Evolutionary conservation across 2,113 vertebrate genomes (phyloP).

Genomic region (Polypterus senegalus): DNA sequence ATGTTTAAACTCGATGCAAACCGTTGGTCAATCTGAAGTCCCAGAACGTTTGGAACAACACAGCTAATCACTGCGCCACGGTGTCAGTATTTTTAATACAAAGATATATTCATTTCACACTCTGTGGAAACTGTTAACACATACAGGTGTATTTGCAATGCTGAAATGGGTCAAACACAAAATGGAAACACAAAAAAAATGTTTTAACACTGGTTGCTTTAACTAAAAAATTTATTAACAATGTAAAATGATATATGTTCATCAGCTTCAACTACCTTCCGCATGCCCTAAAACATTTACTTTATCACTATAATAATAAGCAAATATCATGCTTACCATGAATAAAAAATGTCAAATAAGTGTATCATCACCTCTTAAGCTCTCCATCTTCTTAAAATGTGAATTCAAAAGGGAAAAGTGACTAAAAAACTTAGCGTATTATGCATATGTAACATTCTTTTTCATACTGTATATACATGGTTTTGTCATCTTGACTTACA

Average conservation of each 20-base stretch:
- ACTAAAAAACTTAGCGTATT: slow-evolving; percentile 31
- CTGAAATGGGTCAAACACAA: no score
- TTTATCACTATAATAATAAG: slow-evolving; percentile 47
- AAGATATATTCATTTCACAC: no score
- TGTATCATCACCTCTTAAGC: slow-evolving; percentile 20
- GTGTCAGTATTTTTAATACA: no score
- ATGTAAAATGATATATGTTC: slow-evolving; percentile 75
- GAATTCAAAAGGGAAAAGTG: slow-evolving; percentile 32
- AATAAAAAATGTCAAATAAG: slow-evolving; percentile 20
- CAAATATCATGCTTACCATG: slow-evolving; percentile 57
- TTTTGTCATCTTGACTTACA: slow-evolving; percentile 38
- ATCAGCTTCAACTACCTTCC: slow-evolving; percentile 56
- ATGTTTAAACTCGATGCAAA: no score
- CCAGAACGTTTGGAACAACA: no score
- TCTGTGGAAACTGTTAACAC: no score
- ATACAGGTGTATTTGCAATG: no score
- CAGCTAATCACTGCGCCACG: no score
- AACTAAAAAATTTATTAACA: slow-evolving; percentile 91
- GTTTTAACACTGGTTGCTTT: slow-evolving; percentile 27
- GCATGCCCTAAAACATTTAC: slow-evolving; percentile 65
- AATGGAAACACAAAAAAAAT: no score
- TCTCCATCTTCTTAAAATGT: slow-evolving; percentile 22
- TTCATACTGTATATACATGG: slow-evolving; percentile 39
- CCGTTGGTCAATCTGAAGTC: no score
- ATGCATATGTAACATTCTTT: slow-evolving; percentile 27